Evolutionary conservation across 2,888 invertebrate genomes (phyloP).

Genomic region (Teleiodes luculella): DNA sequence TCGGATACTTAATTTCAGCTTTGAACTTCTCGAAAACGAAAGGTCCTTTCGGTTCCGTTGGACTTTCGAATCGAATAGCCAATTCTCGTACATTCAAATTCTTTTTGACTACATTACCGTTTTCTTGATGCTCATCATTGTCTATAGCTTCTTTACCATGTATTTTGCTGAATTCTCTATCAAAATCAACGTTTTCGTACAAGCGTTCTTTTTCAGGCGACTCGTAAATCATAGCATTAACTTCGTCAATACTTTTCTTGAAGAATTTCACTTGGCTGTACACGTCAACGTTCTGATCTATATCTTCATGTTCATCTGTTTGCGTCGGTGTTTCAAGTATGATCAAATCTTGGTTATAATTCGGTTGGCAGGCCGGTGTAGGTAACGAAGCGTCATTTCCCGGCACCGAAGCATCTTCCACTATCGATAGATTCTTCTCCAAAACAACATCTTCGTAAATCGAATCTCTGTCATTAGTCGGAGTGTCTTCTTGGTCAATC

Average conservation of each 20-base stretch:
- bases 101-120: slow-evolving; percentile 55
- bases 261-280: slow-evolving; percentile 89
- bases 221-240: slow-evolving; percentile 78
- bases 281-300: slow-evolving; percentile 70
- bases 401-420: slow-evolving; percentile 76
- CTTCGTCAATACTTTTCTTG: slow-evolving; percentile 85
- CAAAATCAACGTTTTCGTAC: slow-evolving; percentile 59
- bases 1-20: slow-evolving; percentile 61
- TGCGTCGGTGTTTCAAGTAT: slow-evolving; percentile 77
- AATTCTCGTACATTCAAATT: slow-evolving; percentile 80
- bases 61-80: slow-evolving; percentile 82
- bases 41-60: slow-evolving; percentile 77
- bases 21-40: slow-evolving; percentile 77
- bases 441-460: slow-evolving; percentile 80
- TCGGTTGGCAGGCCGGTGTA: slow-evolving; percentile 77
- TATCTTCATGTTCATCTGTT: slow-evolving; percentile 25
- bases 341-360: slow-evolving; percentile 56
- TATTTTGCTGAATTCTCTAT: slow-evolving; percentile 56
- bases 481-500: slow-evolving; percentile 67
- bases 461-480: slow-evolving; percentile 70
- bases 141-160: slow-evolving; percentile 46
- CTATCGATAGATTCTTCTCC: slow-evolving; percentile 70
- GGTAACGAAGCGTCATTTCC: slow-evolving; percentile 77
- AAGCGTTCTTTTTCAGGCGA: slow-evolving; percentile 20
- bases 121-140: slow-evolving; percentile 42